phyloP scores from a whole-genome alignment of 2,113 vertebrate species.

The Epinephelus cyanopodus region DNA sequence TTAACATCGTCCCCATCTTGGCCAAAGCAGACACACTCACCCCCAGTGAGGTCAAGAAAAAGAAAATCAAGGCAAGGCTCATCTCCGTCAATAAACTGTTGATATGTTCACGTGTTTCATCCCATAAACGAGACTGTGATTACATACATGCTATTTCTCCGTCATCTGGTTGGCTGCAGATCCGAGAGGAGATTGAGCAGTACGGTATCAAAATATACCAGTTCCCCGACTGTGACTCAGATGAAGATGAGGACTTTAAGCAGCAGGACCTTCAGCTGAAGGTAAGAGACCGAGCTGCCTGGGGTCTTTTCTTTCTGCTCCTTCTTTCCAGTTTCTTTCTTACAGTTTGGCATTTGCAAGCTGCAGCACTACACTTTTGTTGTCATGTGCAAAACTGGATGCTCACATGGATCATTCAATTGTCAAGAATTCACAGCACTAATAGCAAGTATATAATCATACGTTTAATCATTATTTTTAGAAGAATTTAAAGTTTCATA shows the following conservation, averaged over 20 bases:
- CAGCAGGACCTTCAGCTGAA: constrained; percentile 95
- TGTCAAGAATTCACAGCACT: not conserved
- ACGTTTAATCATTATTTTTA: not conserved
- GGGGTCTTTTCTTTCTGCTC: not conserved
- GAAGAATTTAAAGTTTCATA: not conserved
- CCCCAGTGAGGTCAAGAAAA: constrained; percentile 91
- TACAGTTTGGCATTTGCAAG: not conserved
- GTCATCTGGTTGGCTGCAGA: constrained; percentile 78
- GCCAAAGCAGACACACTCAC: constrained; percentile 97
- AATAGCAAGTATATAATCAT: not conserved
- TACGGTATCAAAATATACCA: constrained; percentile 97
- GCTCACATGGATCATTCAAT: not conserved
- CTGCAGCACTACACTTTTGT: not conserved
- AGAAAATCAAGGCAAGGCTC: constrained; percentile 91
- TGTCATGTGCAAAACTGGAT: not conserved
- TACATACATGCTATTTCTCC: too few relatives aligned
- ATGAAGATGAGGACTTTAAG: constrained; percentile 98
- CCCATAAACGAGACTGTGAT: not conserved
- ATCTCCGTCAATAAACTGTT: not conserved
- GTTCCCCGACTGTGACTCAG: constrained; percentile 97
- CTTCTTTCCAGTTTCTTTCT: not conserved
- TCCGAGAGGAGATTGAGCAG: constrained; percentile 93
- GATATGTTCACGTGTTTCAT: not conserved
- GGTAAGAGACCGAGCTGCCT: constrained; percentile 77
- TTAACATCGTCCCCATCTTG: constrained; percentile 96